Evolutionary conservation across 2,797 vertebrate genomes (phyloP), one percentile per base, ranked within the genome.

Genomic region (Cryptoblepharus egeriae): DNA sequence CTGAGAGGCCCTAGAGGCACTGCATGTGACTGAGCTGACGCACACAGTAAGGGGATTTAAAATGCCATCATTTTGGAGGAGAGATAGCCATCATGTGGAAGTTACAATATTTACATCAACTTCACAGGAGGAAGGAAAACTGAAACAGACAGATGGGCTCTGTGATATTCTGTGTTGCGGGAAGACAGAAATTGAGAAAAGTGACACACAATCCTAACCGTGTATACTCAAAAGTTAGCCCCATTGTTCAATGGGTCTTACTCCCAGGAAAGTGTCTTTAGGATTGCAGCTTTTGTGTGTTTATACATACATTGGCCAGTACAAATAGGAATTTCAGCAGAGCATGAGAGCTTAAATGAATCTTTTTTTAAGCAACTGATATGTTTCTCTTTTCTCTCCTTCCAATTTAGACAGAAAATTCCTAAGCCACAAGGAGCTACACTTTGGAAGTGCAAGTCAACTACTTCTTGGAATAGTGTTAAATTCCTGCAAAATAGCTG

Each of bases 301-400:
- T 42, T n/a, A 22, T 75, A 32, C 67, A 64, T 55, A 64, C 20
- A 18, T 30, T 22, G 52, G 3, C 45, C 49, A 26, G 65, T 37
- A 65, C 24, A 73, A 26, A 49, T 45, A 77, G 49, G 9, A 42
- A 83, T 77, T 28, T 77, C 58, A 57, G 68, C 42, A 70, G 74
- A 61, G 63, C 20, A 72, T 10, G 22, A 39, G 35, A 39, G 58
- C 35, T 71, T 52, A 24, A 63, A 63, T 83, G 42, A 55, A 83
- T 77, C 75, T 4, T 77, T 61, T 42, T 49, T 30, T 57, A 63
- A 24, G 22, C 65, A 45, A 78, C 37, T 57, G 64, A 68, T 72
- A 26, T 37, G 49, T 69, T 58, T 58, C 57, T 57, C 39, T 58
- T 58, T 22, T 58, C 45, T 75, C 28, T n/a, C n/a, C 39, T 28